A percentile compares a stretch with the other conserved stretches of the same genome.
Evolutionary conservation across 2,888 invertebrate species (phyloP).

Genomic region (Nymphalis polychloros): DNA sequence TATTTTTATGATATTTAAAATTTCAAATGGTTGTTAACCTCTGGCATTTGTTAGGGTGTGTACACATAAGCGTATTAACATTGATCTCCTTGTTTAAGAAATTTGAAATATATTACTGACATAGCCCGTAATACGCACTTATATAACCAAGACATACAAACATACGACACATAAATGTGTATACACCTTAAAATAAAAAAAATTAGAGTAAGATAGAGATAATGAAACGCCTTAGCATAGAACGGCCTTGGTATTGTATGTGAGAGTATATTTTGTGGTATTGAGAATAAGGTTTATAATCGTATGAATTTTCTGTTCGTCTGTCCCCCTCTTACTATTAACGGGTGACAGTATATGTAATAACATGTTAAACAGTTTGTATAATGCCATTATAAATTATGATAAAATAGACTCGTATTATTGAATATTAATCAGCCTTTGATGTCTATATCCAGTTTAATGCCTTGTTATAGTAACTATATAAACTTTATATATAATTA

Average conservation of each 20-base stretch:
- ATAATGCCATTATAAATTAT: neutral
- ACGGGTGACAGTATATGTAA: neutral
- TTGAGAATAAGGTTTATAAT: conserved; percentile 5
- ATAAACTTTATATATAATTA: conserved; percentile 11
- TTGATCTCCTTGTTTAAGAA: too few species aligned
- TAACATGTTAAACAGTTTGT: neutral
- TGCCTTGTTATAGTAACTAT: conserved; percentile 26
- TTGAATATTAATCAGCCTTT: conserved; percentile 19
- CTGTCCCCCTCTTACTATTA: conserved; percentile 1
- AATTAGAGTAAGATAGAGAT: conserved; percentile 13
- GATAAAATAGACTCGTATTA: conserved; percentile 5
- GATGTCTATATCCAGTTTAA: conserved; percentile 28
- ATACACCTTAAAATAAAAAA: conserved; percentile 2
- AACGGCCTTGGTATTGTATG: conserved; percentile 16
- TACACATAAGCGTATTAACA: neutral
- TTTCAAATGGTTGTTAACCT: conserved; percentile 10
- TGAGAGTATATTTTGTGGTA: conserved; percentile 5
- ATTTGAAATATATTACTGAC: too few species aligned
- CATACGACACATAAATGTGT: neutral
- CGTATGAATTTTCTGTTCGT: neutral
- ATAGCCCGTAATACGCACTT: too few species aligned
- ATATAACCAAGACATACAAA: neutral
- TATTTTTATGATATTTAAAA: neutral
- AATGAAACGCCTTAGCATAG: conserved; percentile 12
- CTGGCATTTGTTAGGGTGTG: conserved; percentile 12